Percentiles rank a stretch among this genome's conserved stretches.
phyloP scores from a whole-genome alignment of 1,140 invertebrate species.

The Heliconius melpomene region DNA sequence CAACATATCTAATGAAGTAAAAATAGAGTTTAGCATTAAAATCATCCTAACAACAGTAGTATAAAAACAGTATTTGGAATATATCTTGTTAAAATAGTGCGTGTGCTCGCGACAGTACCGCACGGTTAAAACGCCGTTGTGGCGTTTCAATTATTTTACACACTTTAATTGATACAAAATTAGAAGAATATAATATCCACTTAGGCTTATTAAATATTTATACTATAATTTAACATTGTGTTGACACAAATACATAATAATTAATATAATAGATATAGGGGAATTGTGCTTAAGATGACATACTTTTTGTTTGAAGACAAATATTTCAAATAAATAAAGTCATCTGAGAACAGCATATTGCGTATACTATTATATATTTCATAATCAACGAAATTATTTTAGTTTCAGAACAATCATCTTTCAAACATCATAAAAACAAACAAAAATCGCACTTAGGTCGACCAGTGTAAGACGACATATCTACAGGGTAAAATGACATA shows the following conservation, averaged over 20 bases:
- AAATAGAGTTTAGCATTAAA: conserved; percentile 5
- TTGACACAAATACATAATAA: conserved; percentile 71
- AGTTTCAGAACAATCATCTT: no score
- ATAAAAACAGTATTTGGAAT: conserved; percentile 13
- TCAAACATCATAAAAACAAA: no score
- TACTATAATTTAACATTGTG: conserved; percentile 68
- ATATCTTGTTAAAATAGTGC: conserved; percentile 3
- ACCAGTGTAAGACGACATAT: no score
- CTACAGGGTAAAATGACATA: no score
- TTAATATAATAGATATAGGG: conserved; percentile 46
- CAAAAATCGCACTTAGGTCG: no score
- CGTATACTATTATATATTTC: no score
- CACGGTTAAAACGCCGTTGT: conserved; percentile 10
- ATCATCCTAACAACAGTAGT: conserved; percentile 3
- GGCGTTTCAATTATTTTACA: conserved; percentile 39
- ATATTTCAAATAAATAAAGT: no score
- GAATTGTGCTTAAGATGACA: no score
- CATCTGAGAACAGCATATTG: no score
- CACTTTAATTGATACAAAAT: conserved; percentile 73
- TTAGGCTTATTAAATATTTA: conserved; percentile 77
- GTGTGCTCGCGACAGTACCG: conserved; percentile 14
- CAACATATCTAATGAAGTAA: conserved; percentile 6
- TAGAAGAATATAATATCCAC: conserved; percentile 80
- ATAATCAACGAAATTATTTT: no score
- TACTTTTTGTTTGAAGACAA: no score